Conservation (phyloP, 2,888 invertebrate species). For the Urechis unicinctus region DNA sequence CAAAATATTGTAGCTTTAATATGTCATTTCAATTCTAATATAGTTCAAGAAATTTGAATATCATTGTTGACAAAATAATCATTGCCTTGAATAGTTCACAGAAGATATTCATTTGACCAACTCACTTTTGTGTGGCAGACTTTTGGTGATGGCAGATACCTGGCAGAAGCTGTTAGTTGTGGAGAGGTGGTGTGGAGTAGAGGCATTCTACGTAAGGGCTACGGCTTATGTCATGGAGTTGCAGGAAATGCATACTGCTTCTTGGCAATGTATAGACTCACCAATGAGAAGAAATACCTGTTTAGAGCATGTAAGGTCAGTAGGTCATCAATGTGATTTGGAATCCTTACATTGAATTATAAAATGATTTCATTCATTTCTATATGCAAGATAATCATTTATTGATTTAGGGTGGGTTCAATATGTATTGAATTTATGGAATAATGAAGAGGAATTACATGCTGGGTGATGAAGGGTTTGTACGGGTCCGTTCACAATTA, state of each 20-base stretch:
- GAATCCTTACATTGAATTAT: not conserved
- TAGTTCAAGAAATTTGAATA: no score
- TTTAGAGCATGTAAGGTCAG: slow-evolving; percentile 61
- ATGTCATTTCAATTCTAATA: no score
- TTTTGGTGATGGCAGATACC: slow-evolving; percentile 42
- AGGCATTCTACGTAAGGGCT: slow-evolving; percentile 69
- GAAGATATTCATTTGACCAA: not conserved
- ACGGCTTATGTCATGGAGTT: slow-evolving; percentile 81
- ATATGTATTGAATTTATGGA: no score
- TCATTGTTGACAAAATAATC: no score
- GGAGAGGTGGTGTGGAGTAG: slow-evolving; percentile 75
- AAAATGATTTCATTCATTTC: not conserved
- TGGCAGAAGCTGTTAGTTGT: slow-evolving; percentile 64
- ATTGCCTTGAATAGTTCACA: no score
- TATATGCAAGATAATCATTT: not conserved
- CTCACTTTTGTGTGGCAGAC: slow-evolving; percentile 9
- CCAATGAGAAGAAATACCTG: slow-evolving; percentile 66
- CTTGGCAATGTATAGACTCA: slow-evolving; percentile 70
- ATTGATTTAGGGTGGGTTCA: no score
- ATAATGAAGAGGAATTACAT: no score
- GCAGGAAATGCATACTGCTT: slow-evolving; percentile 82
- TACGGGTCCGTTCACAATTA: not conserved
- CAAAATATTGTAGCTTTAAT: no score
- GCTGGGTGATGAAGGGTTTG: not conserved
- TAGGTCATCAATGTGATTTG: slow-evolving; percentile 1